Conservation (phyloP, 2,888 invertebrate species). For the Epinotia bilunana region DNA sequence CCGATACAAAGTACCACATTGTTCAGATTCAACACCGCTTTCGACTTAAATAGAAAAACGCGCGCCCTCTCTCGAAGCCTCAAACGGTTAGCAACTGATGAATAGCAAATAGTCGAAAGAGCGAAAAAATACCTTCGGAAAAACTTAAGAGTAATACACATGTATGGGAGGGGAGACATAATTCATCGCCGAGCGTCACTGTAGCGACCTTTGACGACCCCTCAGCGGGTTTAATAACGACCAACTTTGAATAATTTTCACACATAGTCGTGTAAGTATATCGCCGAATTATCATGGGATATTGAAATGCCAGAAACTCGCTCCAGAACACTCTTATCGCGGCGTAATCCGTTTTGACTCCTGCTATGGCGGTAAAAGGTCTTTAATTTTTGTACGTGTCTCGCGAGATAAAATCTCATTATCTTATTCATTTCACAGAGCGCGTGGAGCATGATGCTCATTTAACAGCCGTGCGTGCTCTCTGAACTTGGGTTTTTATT, state of each 20-base stretch:
- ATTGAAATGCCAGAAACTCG: constrained; percentile 32
- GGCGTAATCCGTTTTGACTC: constrained; percentile 38
- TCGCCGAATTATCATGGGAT: constrained; percentile 27
- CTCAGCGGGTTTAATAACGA: constrained; percentile 53
- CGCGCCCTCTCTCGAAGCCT: not conserved
- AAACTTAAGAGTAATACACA: constrained; percentile 23
- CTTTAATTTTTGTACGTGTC: constrained; percentile 25
- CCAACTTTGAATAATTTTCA: constrained; percentile 62
- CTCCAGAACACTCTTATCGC: constrained; percentile 35
- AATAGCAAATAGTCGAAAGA: constrained; percentile 28
- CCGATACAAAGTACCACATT: constrained; percentile 6
- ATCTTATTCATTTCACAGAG: constrained; percentile 28
- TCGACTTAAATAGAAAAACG: not conserved
- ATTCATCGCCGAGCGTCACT: constrained; percentile 47
- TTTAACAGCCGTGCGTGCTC: constrained; percentile 10
- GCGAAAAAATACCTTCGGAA: constrained; percentile 25
- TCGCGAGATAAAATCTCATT: constrained; percentile 32
- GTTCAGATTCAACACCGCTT: not conserved
- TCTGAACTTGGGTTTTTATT: constrained; percentile 8
- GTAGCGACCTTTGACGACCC: constrained; percentile 52
- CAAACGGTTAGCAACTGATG: constrained; percentile 26
- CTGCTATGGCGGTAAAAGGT: constrained; percentile 30
- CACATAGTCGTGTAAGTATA: constrained; percentile 47
- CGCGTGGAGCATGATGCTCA: constrained; percentile 17
- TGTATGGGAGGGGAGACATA: constrained; percentile 10